These are phyloP conservation scores for Dendronephthya gigantea DNA, from an alignment of 64 coral and sea anemone species.

Conservation along the genomic window DNA sequence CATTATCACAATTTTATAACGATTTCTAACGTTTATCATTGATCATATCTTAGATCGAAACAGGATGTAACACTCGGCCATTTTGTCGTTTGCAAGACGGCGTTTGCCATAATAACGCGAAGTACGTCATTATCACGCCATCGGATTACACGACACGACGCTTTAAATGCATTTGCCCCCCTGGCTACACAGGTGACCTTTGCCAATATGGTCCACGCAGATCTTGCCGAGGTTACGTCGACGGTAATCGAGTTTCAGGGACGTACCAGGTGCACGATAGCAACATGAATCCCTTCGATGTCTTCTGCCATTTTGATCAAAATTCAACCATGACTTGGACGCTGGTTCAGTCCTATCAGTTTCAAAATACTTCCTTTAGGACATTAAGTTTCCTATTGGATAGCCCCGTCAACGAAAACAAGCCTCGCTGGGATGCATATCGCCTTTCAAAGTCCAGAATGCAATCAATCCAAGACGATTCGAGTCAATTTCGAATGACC, in stretches of 20 bases:
- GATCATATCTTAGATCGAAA: too few species aligned
- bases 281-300: not conserved
- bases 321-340: not conserved
- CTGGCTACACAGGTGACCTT: not conserved
- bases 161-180: not conserved
- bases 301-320: conserved; percentile 20
- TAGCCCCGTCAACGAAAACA: not conserved
- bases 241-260: not conserved
- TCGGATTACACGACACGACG: not conserved
- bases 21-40: too few species aligned
- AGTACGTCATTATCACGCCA: too few species aligned
- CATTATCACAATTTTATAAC: too few species aligned
- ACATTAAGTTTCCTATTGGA: not conserved
- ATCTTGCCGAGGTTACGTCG: not conserved
- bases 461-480: not conserved
- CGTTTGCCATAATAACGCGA: too few species aligned
- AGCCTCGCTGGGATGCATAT: conserved; percentile 4
- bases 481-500: not conserved
- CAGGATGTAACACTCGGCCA: too few species aligned
- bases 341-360: not conserved
- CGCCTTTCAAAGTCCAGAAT: not conserved
- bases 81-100: too few species aligned
- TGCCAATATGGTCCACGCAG: not conserved
- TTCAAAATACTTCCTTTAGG: not conserved
- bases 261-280: not conserved